Conservation (phyloP, 1,140 invertebrate species). For the Heliconius himera region DNA sequence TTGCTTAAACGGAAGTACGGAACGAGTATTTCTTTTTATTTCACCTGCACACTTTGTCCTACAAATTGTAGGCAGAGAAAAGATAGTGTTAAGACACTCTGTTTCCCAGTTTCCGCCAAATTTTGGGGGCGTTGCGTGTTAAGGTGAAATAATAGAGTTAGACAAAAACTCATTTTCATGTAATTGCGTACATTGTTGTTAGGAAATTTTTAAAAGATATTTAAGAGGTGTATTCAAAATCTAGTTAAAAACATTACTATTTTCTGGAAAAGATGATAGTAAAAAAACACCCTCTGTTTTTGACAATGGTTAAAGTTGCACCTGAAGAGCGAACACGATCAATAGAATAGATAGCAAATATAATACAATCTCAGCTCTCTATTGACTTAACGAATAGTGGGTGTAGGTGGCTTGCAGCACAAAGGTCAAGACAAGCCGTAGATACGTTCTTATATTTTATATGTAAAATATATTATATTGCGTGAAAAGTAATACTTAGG, state of each 20-base stretch:
- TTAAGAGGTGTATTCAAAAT: no score
- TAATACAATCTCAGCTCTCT: background rate
- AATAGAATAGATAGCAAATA: background rate
- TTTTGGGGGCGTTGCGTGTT: no score
- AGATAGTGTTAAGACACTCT: background rate
- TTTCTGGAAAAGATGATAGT: no score
- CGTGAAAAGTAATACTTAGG: background rate
- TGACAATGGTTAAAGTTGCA: background rate
- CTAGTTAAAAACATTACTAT: no score
- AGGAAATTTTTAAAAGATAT: no score
- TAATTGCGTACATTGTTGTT: no score
- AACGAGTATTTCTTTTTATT: no score
- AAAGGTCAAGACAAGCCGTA: background rate
- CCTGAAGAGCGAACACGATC: background rate
- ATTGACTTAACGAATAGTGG: background rate
- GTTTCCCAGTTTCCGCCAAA: background rate
- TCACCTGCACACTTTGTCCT: no score
- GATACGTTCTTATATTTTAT: background rate
- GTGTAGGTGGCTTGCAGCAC: background rate
- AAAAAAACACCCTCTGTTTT: background rate
- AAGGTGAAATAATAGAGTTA: no score
- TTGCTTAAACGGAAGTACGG: background rate
- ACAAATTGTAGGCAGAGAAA: no score
- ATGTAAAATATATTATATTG: background rate
- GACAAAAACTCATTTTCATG: no score